Percentiles rank a stretch among this genome's conserved stretches.
These are phyloP conservation scores for Frieseomelitta varia DNA, from an alignment of 1,140 invertebrate species.

Conservation along the genomic window DNA sequence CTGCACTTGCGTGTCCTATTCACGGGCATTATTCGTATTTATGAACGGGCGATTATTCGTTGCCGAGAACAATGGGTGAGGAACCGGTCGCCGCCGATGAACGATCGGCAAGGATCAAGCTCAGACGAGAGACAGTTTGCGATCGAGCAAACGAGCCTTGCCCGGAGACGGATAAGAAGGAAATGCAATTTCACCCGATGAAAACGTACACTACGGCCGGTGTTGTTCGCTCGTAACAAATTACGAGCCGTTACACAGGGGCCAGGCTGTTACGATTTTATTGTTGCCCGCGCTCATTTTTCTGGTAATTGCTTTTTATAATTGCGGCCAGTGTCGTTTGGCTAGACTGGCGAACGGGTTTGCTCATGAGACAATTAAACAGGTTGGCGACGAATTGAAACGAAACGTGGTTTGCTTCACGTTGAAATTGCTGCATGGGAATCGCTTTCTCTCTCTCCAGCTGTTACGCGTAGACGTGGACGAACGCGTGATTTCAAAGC, in stretches of 20 bases:
- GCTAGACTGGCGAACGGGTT: not conserved
- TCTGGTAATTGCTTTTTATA: constrained; percentile 21
- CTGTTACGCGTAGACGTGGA: not conserved
- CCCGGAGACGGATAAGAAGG: not conserved
- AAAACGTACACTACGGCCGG: not conserved
- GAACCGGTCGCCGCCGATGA: constrained; percentile 11
- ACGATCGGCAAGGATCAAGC: constrained; percentile 24
- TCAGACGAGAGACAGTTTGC: constrained; percentile 33
- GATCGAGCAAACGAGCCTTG: constrained; percentile 6
- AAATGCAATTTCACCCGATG: not conserved
- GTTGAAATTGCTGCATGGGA: not conserved
- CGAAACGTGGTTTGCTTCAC: not conserved
- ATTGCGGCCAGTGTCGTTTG: not conserved
- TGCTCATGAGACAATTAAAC: not conserved
- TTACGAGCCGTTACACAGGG: not conserved
- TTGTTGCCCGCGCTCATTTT: constrained; percentile 8
- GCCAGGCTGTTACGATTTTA: not conserved
- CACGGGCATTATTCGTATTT: constrained; percentile 45
- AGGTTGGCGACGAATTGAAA: not conserved
- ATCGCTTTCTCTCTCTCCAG: too few species aligned
- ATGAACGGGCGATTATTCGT: constrained; percentile 39
- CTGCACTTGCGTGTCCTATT: constrained; percentile 47
- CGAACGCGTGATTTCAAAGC: not conserved
- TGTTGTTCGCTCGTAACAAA: not conserved
- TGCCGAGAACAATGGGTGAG: constrained; percentile 55